Evolutionary conservation across 2,888 invertebrate species (phyloP).

Genomic region (Rhorus exstirpatorius): DNA sequence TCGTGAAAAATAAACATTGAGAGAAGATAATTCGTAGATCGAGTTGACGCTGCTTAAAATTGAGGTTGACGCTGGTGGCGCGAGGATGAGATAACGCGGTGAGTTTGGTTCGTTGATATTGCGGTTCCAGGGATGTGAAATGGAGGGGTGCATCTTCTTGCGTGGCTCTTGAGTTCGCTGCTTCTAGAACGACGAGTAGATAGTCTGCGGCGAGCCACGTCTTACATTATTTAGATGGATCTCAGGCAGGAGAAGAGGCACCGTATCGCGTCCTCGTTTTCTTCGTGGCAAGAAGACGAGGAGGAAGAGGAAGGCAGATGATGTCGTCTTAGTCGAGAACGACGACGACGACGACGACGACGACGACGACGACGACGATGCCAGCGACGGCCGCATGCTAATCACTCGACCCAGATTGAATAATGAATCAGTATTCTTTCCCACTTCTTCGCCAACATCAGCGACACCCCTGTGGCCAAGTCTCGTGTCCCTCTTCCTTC

Average conservation of each 20-base stretch:
- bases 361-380: slow-evolving; percentile 60
- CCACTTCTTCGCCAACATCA: slow-evolving; percentile 74
- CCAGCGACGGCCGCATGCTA: slow-evolving; percentile 86
- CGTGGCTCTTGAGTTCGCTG: slow-evolving; percentile 36
- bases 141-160: slow-evolving; percentile 35
- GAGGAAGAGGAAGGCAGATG: slow-evolving; percentile 38
- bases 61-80: slow-evolving; percentile 56
- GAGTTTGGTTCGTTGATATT: slow-evolving; percentile 67
- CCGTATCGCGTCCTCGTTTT: slow-evolving; percentile 23
- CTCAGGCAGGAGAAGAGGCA: slow-evolving; percentile 72
- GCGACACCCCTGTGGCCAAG: slow-evolving; percentile 68
- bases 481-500: slow-evolving; percentile 37
- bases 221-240: slow-evolving; percentile 85
- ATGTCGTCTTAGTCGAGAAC: slow-evolving; percentile 41
- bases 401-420: slow-evolving; percentile 88
- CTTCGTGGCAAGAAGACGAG: slow-evolving; percentile 45
- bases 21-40: slow-evolving; percentile 34
- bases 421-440: slow-evolving; percentile 89
- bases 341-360: slow-evolving; percentile 52
- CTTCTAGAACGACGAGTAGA: slow-evolving; percentile 52
- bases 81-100: slow-evolving; percentile 28
- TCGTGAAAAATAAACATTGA: slow-evolving; percentile 21
- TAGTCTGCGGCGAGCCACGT: slow-evolving; percentile 77
- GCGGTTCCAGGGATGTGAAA: slow-evolving; percentile 63
- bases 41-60: slow-evolving; percentile 54